Evolutionary conservation across 2,113 vertebrate genomes (phyloP), one percentile per base, ranked within the genome.

Genomic region (Megaceryle torquata): DNA sequence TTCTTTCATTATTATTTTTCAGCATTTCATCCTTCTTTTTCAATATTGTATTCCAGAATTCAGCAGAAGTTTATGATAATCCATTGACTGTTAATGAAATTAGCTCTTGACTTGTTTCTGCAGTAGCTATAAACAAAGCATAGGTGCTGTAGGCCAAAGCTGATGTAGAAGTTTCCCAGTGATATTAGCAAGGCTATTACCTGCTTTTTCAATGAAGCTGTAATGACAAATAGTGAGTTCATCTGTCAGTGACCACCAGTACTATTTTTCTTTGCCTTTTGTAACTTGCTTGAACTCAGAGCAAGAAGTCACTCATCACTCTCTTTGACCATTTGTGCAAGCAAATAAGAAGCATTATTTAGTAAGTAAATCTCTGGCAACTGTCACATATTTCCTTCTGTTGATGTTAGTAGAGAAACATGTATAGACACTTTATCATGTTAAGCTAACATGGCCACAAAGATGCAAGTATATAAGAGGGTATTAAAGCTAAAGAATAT

Each of bases 291-390:
- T 97, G 96, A 97, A 96, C 96, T 96, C 92, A 82, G 94, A 96
- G 86, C 77, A 90, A 84, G 78, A 83, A 96, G 97, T 98, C 97
- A 98, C 91, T 96, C 97, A 86, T 95, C 97, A 94, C 96, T 91
- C 77, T 95, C 69, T 97, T 78, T 95, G 96, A 95, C 84, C 84
- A 95, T 95, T 95, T 93, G 91, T 90, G 44, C 64, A 97, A 96
- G 94, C 79, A 96, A 98, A 96, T 94, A 91, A 93, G 64, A 57
- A 28, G 17, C 44, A 86, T 67, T 63, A 72, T 93, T 97, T 95
- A 15, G 26, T 76, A 98, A 97, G 97, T 95, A 98, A 97, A 98
- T 98, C 97, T 98, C 98, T 86, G 82, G 86, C 91, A 91, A 92
- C 35, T 96, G 95, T 92, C 96, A 77, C 51, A 6, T 22, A 75